Base-by-base conservation (phyloP, 2,797 vertebrate species). In the Pteropus rufus region DNA sequence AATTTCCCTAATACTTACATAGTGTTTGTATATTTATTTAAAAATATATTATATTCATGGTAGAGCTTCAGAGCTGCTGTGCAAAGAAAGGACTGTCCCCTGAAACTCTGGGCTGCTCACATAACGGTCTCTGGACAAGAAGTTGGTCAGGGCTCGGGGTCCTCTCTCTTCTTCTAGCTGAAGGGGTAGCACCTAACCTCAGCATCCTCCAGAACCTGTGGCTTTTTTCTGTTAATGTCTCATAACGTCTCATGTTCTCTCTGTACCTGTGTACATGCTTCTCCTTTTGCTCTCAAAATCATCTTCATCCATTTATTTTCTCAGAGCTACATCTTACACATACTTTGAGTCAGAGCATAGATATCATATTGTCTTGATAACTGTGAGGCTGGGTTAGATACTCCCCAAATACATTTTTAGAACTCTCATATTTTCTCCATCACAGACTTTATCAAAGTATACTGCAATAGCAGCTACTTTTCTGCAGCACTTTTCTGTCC, bases 1-100 rank as follows among this genome's bases (percentile, higher is more conserved):
- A 89, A 19, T 93, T 96, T 92, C 58, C 39, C 64, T 85, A 85
- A 73, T 93, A 77, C 56, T 73, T 93, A 87, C 56, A 69, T 36
- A 65, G 58, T 41, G 9, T 93, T 96, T 82, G 26, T 67, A 73
- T 31, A 44, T 95, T 87, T 96, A 62, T 24, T 95, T 75, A 87
- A 90, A 87, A 94, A 80, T 34, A 19, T 41, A 26, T 73, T 26
- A 46, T 81, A 81, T 90, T 95, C 39, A 36, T 52, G n/a, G n/a
- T 2, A 65, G 84, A 89, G 34, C 85, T 92, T 88, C 46, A 72
- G 52, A 93, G 19, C n/a, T 52, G 29, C 46, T 65, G 41, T 29
- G 36, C 14, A 76, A 56, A 91, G 41, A 89, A 49, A 79, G 34
- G 39, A 75, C n/a, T 83, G 36, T 70, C 31, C 24, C n/a, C 19